Percentiles rank a stretch among this genome's conserved stretches.
These are phyloP conservation scores for Metallyticus violacea DNA, from an alignment of 2,888 invertebrate species.

Conservation along the genomic window DNA sequence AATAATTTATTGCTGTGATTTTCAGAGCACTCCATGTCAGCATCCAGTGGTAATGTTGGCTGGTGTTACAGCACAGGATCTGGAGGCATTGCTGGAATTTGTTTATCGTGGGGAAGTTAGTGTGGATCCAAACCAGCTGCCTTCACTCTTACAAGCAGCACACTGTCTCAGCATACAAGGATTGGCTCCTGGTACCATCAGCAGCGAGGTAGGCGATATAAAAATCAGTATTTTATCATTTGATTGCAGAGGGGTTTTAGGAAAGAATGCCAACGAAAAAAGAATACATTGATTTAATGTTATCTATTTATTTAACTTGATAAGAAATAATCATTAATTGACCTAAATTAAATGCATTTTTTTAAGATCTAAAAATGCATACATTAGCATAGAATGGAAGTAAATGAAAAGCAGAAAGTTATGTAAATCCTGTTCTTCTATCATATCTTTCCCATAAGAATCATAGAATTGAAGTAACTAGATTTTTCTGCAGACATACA, in stretches of 20 bases:
- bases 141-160: conserved; percentile 60
- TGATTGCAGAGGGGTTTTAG: not conserved
- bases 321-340: too few species aligned
- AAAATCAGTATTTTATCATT: not conserved
- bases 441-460: too few species aligned
- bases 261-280: not conserved
- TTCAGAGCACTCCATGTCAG: conserved; percentile 58
- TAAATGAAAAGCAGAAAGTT: too few species aligned
- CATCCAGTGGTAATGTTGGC: conserved; percentile 65
- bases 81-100: conserved; percentile 61
- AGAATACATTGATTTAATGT: not conserved
- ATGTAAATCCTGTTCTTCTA: too few species aligned
- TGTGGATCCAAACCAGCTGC: conserved; percentile 59
- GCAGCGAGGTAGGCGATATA: conserved; percentile 47
- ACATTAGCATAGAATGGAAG: too few species aligned
- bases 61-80: conserved; percentile 58
- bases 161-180: conserved; percentile 62
- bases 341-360: too few species aligned
- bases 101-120: conserved; percentile 62
- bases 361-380: too few species aligned
- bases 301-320: not conserved
- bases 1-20: too few species aligned
- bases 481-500: too few species aligned
- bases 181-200: conserved; percentile 51
- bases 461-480: too few species aligned